A percentile compares a stretch with the other conserved stretches of the same genome.
Evolutionary conservation across 2,888 invertebrate species (phyloP).

Genomic region (Rotaria socialis): DNA sequence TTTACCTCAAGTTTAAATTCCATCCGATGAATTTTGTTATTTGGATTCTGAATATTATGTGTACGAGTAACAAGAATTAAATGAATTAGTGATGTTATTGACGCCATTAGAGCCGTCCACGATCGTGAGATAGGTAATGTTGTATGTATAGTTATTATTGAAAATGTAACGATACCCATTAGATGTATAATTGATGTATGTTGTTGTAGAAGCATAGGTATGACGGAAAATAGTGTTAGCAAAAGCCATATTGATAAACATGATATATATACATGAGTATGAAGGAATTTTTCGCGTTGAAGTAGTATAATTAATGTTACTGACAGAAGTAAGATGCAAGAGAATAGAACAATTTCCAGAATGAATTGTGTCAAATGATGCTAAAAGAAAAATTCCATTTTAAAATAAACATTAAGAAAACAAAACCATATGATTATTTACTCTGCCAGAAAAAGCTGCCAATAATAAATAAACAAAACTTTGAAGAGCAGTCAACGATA

Average conservation of each 20-base stretch:
- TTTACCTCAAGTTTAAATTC: slow-evolving; percentile 28
- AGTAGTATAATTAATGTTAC: not conserved
- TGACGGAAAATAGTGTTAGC: slow-evolving; percentile 11
- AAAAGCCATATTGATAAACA: slow-evolving; percentile 26
- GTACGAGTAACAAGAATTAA: not conserved
- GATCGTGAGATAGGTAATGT: not conserved
- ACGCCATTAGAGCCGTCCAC: slow-evolving; percentile 15
- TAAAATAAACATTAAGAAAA: not conserved
- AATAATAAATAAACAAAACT: slow-evolving; percentile 39
- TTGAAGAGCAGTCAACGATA: slow-evolving; percentile 44
- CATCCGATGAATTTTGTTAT: not conserved
- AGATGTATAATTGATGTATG: slow-evolving; percentile 9
- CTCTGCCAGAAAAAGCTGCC: slow-evolving; percentile 35
- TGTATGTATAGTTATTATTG: slow-evolving; percentile 10
- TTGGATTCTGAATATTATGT: not conserved
- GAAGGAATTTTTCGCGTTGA: slow-evolving; percentile 32
- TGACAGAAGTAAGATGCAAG: not conserved
- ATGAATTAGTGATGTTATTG: not conserved
- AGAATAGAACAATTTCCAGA: not conserved
- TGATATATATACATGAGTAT: not conserved
- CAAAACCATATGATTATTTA: not conserved
- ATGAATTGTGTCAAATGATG: not conserved
- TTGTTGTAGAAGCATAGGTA: slow-evolving; percentile 1
- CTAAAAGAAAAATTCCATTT: not conserved
- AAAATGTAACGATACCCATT: not conserved